Evolutionary conservation across 2,888 invertebrate genomes (phyloP).

Genomic region (Eupithecia dodoneata): DNA sequence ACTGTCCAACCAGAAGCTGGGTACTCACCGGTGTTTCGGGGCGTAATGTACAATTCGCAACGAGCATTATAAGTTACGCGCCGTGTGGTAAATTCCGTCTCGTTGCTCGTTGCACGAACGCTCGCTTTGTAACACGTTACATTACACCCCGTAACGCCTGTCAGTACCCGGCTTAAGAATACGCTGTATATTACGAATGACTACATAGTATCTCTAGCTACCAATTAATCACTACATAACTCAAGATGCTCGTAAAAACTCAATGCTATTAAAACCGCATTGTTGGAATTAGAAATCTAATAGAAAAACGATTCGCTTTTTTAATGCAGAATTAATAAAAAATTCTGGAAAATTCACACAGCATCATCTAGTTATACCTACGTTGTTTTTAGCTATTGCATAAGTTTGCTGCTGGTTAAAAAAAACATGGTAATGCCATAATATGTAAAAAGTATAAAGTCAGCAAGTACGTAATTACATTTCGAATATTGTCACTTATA

Average conservation of each 20-base stretch:
- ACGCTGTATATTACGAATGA: background rate
- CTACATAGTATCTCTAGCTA: constrained; percentile 19
- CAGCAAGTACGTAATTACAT: background rate
- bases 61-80: too few relatives aligned
- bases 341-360: background rate
- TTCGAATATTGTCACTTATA: background rate
- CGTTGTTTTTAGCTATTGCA: background rate
- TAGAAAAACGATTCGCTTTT: background rate
- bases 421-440: background rate
- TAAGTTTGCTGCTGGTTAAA: background rate
- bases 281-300: constrained; percentile 7
- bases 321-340: background rate
- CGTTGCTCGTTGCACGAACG: too few relatives aligned
- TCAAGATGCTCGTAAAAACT: constrained; percentile 21
- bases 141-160: too few relatives aligned
- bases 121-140: too few relatives aligned
- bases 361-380: background rate
- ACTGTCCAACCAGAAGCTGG: too few relatives aligned
- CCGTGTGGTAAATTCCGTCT: too few relatives aligned
- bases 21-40: too few relatives aligned
- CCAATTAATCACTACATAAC: constrained; percentile 27
- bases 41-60: too few relatives aligned
- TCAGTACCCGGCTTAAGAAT: too few relatives aligned
- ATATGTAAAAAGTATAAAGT: background rate
- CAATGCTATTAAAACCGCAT: background rate